These are phyloP conservation scores for Bradynema listronoti DNA, from an alignment of 1,140 invertebrate genomes.

Conservation along the genomic window DNA sequence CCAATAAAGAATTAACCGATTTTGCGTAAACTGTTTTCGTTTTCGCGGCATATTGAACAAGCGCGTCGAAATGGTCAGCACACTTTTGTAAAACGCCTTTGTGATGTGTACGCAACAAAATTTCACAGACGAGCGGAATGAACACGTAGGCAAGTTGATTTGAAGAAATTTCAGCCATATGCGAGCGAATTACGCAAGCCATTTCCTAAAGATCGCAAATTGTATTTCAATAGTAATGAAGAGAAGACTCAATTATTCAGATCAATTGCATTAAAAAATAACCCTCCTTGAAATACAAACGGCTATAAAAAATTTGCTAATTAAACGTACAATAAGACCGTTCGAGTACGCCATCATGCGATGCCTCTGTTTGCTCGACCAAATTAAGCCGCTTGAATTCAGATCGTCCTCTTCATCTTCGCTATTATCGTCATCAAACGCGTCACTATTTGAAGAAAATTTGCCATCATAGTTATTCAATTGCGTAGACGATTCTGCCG, in stretches of 20 bases:
- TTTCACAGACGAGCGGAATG: not conserved
- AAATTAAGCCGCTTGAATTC: too few species aligned
- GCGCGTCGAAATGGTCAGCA: not conserved
- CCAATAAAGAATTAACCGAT: not conserved
- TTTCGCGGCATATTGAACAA: not conserved
- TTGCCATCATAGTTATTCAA: too few species aligned
- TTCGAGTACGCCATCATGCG: not conserved
- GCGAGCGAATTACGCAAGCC: not conserved
- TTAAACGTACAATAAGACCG: conserved; percentile 8
- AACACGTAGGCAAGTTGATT: not conserved
- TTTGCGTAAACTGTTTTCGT: not conserved
- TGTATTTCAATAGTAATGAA: not conserved
- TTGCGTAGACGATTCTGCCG: too few species aligned
- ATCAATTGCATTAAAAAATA: not conserved
- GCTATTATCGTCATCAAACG: not conserved
- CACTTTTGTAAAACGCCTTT: conserved; percentile 4
- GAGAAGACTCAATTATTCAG: not conserved
- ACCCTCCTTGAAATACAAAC: not conserved
- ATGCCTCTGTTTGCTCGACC: not conserved
- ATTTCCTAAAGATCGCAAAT: not conserved
- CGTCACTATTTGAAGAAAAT: not conserved
- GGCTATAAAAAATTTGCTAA: not conserved
- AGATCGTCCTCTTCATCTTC: not conserved
- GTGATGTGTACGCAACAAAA: conserved; percentile 5
- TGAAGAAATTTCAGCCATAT: not conserved